Evolutionary conservation across 1,140 invertebrate species (phyloP).

Genomic region (Penaeus chinensis): DNA sequence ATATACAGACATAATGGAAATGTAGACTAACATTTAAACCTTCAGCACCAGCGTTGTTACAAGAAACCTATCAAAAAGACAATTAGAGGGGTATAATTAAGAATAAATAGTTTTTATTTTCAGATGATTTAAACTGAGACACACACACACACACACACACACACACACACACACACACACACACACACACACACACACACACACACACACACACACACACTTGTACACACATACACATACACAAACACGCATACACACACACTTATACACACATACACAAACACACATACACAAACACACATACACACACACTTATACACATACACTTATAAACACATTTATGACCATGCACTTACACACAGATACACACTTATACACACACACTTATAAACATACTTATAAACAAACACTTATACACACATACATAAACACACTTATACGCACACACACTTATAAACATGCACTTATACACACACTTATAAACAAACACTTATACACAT

Average conservation of each 20-base stretch:
- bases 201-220: background rate
- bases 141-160: no score
- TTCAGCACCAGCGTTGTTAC: no score
- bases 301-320: background rate
- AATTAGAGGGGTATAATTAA: no score
- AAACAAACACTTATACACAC: background rate
- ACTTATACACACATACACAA: background rate
- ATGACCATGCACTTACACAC: background rate
- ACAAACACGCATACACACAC: slow-evolving; percentile 19
- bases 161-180: no score
- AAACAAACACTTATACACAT: background rate
- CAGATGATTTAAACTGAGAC: no score
- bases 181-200: no score
- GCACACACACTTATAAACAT: background rate
- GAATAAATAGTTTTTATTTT: no score
- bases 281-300: background rate
- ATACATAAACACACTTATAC: background rate
- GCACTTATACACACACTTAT: background rate
- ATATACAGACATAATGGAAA: background rate
- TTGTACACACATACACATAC: background rate
- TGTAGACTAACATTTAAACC: no score
- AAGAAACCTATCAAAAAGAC: no score
- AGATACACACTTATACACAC: background rate
- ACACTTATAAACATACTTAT: background rate
- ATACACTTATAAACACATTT: background rate